Evolutionary conservation across 1,140 invertebrate genomes (phyloP), one percentile per base, ranked within the genome.

Genomic region (Wiebesia pumilae): DNA sequence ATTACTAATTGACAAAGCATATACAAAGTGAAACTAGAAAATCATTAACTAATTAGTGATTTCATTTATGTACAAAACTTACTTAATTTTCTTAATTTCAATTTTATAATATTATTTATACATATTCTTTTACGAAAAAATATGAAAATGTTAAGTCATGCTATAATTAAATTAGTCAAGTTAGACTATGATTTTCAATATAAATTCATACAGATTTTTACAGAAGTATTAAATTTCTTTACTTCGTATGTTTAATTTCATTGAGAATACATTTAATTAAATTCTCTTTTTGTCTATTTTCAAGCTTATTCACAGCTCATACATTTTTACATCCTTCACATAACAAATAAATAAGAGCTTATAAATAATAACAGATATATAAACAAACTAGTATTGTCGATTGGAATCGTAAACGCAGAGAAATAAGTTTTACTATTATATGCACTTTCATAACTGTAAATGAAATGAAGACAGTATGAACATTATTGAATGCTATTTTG

Each of bases 321-420:
- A 86, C 30, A 24, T 71, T 83, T 87, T 83, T 80, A 87, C 81
- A 83, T 58, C 12, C 40, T 80, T 58, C 81, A 83, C 58, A 79
- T 80, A 87, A 80, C 58, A 87, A 87, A 87, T 83, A 87, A 83
- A 83, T 87, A 79, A 83, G 65, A 83, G 24, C 75, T 87, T 80
- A 87, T 27, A 83, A 83, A 71, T 83, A 87, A 79, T 80, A 86
- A 81, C 40, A 82, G 35, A 69, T 81, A 81, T 27, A 33, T 85
- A 85, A 81, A 81, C 7, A 78, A 78, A 83, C 38, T 78, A 30
- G 38, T 73, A 81, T 71, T 69, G 47, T 33, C 9, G 12, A 78
- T 84, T 27, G 16, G 33, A 51, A n/a, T 47, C 40, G 1, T 83
- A 54, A 83, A 62, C 69, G 16, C 24, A 75, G 30, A 73, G 14